phyloP scores from a whole-genome alignment of 2,113 vertebrate species.

The Damaliscus lunatus region DNA sequence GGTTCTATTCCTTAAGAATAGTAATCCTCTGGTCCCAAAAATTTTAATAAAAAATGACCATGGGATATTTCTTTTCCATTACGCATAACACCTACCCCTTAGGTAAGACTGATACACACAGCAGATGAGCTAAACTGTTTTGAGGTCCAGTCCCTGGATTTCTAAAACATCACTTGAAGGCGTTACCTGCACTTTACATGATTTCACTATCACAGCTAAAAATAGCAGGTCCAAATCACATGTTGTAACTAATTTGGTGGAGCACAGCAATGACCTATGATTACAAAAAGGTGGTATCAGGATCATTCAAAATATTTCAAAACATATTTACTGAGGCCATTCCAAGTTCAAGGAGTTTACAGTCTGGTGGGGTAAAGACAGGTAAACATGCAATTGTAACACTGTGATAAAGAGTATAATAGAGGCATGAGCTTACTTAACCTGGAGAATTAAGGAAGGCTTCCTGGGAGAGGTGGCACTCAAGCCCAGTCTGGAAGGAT shows the following conservation, averaged over 20 bases:
- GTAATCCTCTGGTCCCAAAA: not conserved
- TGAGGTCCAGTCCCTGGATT: not conserved
- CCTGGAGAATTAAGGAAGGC: not conserved
- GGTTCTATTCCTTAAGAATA: not conserved
- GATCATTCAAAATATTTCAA: not conserved
- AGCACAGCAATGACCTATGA: not conserved
- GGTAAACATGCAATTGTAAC: not conserved
- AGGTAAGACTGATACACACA: not conserved
- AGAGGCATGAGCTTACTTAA: conserved; percentile 1
- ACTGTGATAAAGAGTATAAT: not conserved
- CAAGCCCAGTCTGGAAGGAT: not conserved
- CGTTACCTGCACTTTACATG: not conserved
- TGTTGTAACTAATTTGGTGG: not conserved
- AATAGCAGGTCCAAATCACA: not conserved
- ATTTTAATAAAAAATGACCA: not conserved
- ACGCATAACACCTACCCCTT: not conserved
- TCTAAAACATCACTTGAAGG: not conserved
- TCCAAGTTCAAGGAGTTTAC: not conserved
- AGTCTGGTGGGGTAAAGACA: not conserved
- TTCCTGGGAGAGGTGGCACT: not conserved
- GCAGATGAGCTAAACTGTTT: not conserved
- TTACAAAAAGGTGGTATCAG: not conserved
- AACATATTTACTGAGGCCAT: not conserved
- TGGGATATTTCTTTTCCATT: not conserved
- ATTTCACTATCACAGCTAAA: not conserved